A percentile compares a stretch with the other conserved stretches of the same genome.
These are phyloP conservation scores for Pseudocheirus occidentalis DNA, from an alignment of 2,797 vertebrate species.

Conservation along the genomic window DNA sequence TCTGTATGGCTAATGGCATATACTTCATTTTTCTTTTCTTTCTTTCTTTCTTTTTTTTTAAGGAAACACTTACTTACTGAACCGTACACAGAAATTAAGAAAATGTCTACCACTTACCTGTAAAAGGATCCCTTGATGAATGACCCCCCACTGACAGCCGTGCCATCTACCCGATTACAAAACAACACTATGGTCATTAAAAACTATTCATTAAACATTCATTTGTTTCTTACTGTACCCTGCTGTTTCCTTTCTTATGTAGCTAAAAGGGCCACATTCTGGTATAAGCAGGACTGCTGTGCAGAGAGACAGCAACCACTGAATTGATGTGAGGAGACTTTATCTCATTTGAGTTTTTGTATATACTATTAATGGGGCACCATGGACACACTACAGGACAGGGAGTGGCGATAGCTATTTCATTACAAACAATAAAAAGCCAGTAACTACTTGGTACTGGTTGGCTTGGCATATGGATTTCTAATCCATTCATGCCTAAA, in stretches of 20 bases:
- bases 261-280: constrained; percentile 73
- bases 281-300: constrained; percentile 56
- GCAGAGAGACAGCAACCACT: constrained; percentile 30
- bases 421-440: not conserved
- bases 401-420: not conserved
- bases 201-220: constrained; percentile 81
- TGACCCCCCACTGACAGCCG: constrained; percentile 71
- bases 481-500: not conserved
- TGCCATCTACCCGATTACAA: constrained; percentile 77
- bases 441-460: not conserved
- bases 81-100: constrained; percentile 77
- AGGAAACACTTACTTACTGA: constrained; percentile 72
- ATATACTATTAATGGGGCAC: constrained; percentile 9
- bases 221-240: constrained; percentile 76
- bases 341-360: constrained; percentile 30
- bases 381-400: not conserved
- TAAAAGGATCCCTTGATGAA: constrained; percentile 79
- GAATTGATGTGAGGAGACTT: constrained; percentile 22
- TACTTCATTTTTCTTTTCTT: not conserved
- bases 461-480: not conserved
- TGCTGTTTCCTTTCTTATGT: constrained; percentile 75
- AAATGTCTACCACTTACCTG: constrained; percentile 80
- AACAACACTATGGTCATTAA: constrained; percentile 78
- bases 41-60: not conserved
- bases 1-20: constrained; percentile 48